Conservation (phyloP, 2,888 invertebrate species). For the Brenthis hecate region DNA sequence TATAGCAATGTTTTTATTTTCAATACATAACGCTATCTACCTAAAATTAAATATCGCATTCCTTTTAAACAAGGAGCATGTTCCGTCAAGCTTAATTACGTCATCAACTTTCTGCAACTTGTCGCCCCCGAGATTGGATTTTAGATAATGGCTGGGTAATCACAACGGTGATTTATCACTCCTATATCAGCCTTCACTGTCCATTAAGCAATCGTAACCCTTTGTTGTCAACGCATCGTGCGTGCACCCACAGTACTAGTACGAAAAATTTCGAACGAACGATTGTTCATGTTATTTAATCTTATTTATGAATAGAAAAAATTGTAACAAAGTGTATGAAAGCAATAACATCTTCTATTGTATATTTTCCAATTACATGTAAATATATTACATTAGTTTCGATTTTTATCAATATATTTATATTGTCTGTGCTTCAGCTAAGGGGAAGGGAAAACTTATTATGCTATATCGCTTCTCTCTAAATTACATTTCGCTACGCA, state of each 20-base stretch:
- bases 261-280: background rate
- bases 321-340: background rate
- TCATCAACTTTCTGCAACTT: constrained; percentile 61
- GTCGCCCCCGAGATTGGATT: constrained; percentile 77
- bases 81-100: constrained; percentile 62
- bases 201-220: constrained; percentile 81
- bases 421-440: background rate
- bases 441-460: constrained; percentile 12
- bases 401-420: too few relatives aligned
- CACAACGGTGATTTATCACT: constrained; percentile 80
- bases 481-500: constrained; percentile 45
- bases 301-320: background rate
- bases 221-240: constrained; percentile 55
- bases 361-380: too few relatives aligned
- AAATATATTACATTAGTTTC: too few relatives aligned
- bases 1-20: too few relatives aligned
- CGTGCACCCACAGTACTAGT: background rate
- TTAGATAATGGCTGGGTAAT: constrained; percentile 80
- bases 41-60: constrained; percentile 7
- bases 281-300: too few relatives aligned
- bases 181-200: constrained; percentile 81
- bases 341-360: too few relatives aligned
- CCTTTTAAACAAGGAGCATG: constrained; percentile 30
- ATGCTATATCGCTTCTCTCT: constrained; percentile 38
- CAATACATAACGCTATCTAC: too few relatives aligned